Percentiles rank a stretch among this genome's conserved stretches.
Evolutionary conservation across 2,113 vertebrate species (phyloP).

Genomic region (Steatornis caripensis): DNA sequence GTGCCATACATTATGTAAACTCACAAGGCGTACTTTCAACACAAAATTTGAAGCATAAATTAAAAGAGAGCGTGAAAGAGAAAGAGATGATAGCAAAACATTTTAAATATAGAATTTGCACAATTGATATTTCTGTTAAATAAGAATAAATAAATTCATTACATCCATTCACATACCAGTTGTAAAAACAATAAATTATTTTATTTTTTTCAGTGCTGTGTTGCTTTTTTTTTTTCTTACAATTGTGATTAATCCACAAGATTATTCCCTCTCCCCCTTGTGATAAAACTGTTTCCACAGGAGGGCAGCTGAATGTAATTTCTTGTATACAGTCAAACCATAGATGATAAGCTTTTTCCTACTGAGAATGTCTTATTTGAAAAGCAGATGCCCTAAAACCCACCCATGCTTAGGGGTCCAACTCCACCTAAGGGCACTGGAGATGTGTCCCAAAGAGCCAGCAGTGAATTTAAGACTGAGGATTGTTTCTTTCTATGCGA

Average conservation of each 20-base stretch:
- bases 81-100: conserved; percentile 69
- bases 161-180: conserved; percentile 90
- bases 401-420: neutral
- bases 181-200: conserved; percentile 99
- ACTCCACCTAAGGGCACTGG: neutral
- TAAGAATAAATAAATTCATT: conserved; percentile 98
- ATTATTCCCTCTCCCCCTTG: conserved; percentile 52
- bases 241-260: conserved; percentile 59
- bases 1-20: conserved; percentile 77
- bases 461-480: neutral
- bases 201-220: conserved; percentile 94
- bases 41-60: conserved; percentile 78
- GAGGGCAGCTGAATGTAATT: conserved; percentile 51
- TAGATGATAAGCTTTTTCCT: neutral
- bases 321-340: neutral
- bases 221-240: conserved; percentile 71
- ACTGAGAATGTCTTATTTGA: neutral
- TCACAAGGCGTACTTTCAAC: conserved; percentile 74
- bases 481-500: neutral
- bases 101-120: conserved; percentile 81
- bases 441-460: neutral
- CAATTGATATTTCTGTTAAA: conserved; percentile 88
- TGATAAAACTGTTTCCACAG: conserved; percentile 77
- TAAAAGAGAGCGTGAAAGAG: conserved; percentile 63
- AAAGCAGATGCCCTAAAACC: neutral